Evolutionary conservation across 64 coral and sea anemone genomes (phyloP).

Genomic region (Exaiptasia diaphana): DNA sequence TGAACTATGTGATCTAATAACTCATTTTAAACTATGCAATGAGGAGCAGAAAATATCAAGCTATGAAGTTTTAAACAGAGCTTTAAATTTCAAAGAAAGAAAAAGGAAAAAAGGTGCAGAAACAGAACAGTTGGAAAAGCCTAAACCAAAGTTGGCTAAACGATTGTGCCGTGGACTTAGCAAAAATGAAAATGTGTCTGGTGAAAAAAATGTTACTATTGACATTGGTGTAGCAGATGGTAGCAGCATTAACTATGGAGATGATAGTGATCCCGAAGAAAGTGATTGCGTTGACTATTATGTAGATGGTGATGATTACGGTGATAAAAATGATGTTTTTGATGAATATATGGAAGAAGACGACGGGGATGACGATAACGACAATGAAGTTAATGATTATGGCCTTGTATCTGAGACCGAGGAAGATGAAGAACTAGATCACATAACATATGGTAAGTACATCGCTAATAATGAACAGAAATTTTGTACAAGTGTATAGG

Average conservation of each 20-base stretch:
- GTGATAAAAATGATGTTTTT: neutral
- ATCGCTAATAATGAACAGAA: neutral
- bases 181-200: neutral
- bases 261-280: neutral
- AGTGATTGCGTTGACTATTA: neutral
- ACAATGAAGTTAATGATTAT: neutral
- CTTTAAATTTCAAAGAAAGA: neutral
- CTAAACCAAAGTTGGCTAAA: neutral
- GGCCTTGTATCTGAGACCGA: neutral
- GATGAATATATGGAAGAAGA: neutral
- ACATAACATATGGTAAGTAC: conserved; percentile 41
- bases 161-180: neutral
- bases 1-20: neutral
- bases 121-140: neutral
- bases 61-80: neutral
- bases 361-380: neutral
- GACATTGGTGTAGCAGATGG: neutral
- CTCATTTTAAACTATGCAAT: neutral
- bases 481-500: neutral
- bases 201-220: neutral
- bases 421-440: neutral
- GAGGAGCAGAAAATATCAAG: neutral
- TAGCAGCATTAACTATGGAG: neutral
- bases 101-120: neutral
- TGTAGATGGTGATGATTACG: neutral